Conservation (phyloP, 1,140 invertebrate species). For the Calephelis nemesis region DNA sequence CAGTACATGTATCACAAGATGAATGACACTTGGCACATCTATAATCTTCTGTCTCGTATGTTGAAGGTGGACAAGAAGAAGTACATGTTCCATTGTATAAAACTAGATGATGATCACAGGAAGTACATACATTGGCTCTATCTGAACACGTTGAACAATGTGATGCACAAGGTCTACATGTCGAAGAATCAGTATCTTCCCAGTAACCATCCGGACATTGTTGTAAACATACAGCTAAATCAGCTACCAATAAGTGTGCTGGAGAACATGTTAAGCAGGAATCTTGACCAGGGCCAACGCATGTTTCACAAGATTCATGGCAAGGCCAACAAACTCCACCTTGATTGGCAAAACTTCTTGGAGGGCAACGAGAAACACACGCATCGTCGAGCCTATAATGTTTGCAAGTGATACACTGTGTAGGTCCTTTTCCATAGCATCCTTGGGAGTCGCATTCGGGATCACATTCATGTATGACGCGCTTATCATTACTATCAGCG, state of each 20-base stretch:
- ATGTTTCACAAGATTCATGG: constrained; percentile 91
- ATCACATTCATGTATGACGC: constrained; percentile 88
- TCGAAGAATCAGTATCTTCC: constrained; percentile 86
- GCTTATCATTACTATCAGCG: constrained; percentile 81
- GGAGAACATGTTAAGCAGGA: constrained; percentile 90
- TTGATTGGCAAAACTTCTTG: constrained; percentile 88
- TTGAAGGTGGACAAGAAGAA: constrained; percentile 88
- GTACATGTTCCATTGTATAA: constrained; percentile 89
- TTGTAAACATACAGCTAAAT: constrained; percentile 89
- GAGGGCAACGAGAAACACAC: constrained; percentile 89
- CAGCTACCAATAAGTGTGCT: constrained; percentile 87
- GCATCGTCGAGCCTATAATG: constrained; percentile 89
- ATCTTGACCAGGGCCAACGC: constrained; percentile 89
- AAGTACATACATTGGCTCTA: constrained; percentile 88
- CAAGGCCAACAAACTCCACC: constrained; percentile 89
- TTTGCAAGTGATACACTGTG: constrained; percentile 89
- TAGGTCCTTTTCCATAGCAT: constrained; percentile 89
- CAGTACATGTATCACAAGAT: constrained; percentile 90
- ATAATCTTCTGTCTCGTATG: constrained; percentile 91
- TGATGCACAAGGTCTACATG: constrained; percentile 86
- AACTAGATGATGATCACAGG: constrained; percentile 90
- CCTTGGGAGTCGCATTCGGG: constrained; percentile 90
- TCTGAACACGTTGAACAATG: constrained; percentile 91
- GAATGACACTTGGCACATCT: constrained; percentile 88
- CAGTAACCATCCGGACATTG: constrained; percentile 92